phyloP scores from a whole-genome alignment of 2,797 vertebrate genomes.

The Vultur gryphus region DNA sequence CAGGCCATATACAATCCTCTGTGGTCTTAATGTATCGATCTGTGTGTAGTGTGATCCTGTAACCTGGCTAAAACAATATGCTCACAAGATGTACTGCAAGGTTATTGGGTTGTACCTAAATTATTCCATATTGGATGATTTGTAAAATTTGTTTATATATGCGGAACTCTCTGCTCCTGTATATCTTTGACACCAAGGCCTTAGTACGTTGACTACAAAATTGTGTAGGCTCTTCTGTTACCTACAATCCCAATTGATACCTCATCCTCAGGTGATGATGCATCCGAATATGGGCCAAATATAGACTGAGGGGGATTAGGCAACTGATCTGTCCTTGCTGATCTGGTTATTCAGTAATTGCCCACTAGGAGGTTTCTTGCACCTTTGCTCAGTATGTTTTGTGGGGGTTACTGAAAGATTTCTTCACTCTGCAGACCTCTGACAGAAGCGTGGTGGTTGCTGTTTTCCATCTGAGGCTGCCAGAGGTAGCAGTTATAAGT shows the following conservation, averaged over 20 bases:
- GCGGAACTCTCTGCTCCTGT: not conserved
- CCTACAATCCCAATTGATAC: not conserved
- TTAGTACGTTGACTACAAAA: not conserved
- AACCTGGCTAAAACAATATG: not conserved
- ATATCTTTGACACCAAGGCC: not conserved
- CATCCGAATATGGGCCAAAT: not conserved
- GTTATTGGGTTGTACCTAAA: not conserved
- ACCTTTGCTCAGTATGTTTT: not conserved
- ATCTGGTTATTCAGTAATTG: not conserved
- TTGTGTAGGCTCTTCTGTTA: not conserved
- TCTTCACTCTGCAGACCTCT: not conserved
- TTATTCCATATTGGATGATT: not conserved
- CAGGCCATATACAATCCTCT: not conserved
- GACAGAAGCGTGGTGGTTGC: not conserved
- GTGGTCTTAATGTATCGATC: not conserved
- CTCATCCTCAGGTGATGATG: not conserved
- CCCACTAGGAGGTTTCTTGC: constrained; percentile 9
- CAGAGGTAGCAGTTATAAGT: not conserved
- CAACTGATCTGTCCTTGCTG: not conserved
- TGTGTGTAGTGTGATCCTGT: not conserved
- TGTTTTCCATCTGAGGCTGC: not conserved
- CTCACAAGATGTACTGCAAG: not conserved
- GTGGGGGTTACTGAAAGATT: not conserved
- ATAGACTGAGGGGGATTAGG: not conserved
- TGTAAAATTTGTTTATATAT: not conserved